Percentiles rank a stretch among this genome's conserved stretches.
Evolutionary conservation across 2,888 invertebrate species (phyloP).

Genomic region (Ashinkailepas kermadecensis): DNA sequence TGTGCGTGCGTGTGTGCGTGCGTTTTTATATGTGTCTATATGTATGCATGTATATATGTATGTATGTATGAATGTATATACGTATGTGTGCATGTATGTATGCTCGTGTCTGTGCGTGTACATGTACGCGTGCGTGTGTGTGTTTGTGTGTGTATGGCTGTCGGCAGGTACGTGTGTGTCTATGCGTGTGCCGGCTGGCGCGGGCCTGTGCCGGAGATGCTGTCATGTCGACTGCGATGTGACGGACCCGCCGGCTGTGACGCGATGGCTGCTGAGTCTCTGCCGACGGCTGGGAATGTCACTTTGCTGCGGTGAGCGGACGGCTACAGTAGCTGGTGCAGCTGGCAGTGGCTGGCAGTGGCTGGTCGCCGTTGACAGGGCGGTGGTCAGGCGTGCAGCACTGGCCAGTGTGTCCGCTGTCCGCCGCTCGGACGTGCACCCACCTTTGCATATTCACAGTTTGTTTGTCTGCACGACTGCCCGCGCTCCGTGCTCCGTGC

Average conservation of each 20-base stretch:
- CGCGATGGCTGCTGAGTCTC: too few relatives aligned
- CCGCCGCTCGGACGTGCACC: not conserved
- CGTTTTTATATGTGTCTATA: not conserved
- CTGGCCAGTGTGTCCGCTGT: too few relatives aligned
- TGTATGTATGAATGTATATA: not conserved
- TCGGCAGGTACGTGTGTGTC: not conserved
- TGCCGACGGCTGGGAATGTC: too few relatives aligned
- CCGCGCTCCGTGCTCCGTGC: not conserved
- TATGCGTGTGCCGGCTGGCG: not conserved
- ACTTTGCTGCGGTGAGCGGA: too few relatives aligned
- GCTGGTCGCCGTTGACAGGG: too few relatives aligned
- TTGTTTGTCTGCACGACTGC: constrained; percentile 4
- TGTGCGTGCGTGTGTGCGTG: not conserved
- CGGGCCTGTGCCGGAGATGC: too few relatives aligned
- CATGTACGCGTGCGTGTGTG: not conserved
- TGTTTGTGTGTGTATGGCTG: not conserved
- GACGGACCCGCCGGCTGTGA: too few relatives aligned
- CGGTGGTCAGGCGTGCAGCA: too few relatives aligned
- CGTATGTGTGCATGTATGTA: too few relatives aligned
- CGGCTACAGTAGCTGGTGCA: too few relatives aligned
- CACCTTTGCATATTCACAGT: constrained; percentile 7
- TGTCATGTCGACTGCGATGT: too few relatives aligned
- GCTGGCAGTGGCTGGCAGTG: too few relatives aligned
- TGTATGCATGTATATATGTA: not conserved
- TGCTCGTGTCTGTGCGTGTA: not conserved